These are phyloP conservation scores for Vidua macroura DNA, from an alignment of 2,113 vertebrate species.

Conservation along the genomic window DNA sequence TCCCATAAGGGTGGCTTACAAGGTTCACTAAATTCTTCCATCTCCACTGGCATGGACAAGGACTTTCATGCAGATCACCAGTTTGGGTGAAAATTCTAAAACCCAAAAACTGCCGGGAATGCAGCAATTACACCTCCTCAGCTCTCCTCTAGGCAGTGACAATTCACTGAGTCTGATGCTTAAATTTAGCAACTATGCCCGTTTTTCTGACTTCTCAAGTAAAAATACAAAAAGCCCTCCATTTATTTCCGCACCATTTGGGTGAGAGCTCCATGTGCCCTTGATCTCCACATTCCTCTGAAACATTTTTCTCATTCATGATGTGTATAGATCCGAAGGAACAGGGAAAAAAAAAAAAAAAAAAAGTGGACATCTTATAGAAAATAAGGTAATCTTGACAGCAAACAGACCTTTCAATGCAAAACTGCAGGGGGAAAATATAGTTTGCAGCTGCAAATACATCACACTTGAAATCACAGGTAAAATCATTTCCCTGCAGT, in stretches of 20 bases:
- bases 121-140: background rate
- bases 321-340: background rate
- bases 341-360: too few species aligned
- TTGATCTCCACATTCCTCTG: background rate
- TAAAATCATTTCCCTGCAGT: background rate
- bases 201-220: background rate
- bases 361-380: background rate
- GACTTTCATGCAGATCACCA: background rate
- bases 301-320: background rate
- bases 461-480: conserved; percentile 27
- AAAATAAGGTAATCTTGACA: background rate
- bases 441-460: conserved; percentile 1
- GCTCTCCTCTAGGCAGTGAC: background rate
- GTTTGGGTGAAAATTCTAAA: background rate
- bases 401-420: background rate
- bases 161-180: background rate
- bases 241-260: background rate
- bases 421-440: background rate
- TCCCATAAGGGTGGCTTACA: background rate
- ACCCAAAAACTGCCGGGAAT: background rate
- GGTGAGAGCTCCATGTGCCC: background rate
- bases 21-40: background rate
- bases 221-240: background rate
- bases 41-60: background rate
- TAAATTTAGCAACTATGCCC: background rate